A percentile compares a stretch with the other conserved stretches of the same genome.
phyloP scores from a whole-genome alignment of 2,113 vertebrate species.

The sheep (Ovis aries) region DNA sequence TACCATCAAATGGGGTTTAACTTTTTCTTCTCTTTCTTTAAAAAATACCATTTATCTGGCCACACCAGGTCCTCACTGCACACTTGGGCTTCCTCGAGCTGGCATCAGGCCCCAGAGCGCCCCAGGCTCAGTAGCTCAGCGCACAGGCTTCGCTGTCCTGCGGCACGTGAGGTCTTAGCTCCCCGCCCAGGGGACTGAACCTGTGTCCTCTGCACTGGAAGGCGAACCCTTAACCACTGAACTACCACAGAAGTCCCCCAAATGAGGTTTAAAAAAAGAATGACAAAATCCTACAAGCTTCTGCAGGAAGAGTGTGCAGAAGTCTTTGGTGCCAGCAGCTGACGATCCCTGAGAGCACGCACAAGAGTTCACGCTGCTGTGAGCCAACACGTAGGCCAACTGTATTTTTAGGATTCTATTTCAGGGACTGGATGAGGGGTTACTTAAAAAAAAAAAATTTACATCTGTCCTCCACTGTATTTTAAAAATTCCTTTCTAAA shows the following conservation, averaged over 20 bases:
- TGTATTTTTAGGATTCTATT: conserved; percentile 64
- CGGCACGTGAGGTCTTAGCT: neutral
- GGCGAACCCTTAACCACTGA: neutral
- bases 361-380: neutral
- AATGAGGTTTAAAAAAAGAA: neutral
- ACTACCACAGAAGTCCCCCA: neutral
- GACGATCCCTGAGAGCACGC: neutral
- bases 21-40: neutral
- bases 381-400: conserved; percentile 27
- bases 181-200: neutral
- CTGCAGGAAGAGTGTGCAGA: too few species aligned
- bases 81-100: neutral
- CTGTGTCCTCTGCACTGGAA: neutral
- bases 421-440: conserved; percentile 40
- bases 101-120: neutral
- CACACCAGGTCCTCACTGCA: neutral
- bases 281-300: neutral
- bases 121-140: neutral
- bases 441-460: conserved; percentile 50
- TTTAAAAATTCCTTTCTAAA: conserved; percentile 19
- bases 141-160: neutral
- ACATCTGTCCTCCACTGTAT: conserved; percentile 34
- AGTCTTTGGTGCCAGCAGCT: neutral
- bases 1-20: neutral
- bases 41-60: neutral